Percentiles rank a stretch among this genome's conserved stretches.
phyloP scores from a whole-genome alignment of 2,888 invertebrate genomes.

The Gisinianus flammeolus region DNA sequence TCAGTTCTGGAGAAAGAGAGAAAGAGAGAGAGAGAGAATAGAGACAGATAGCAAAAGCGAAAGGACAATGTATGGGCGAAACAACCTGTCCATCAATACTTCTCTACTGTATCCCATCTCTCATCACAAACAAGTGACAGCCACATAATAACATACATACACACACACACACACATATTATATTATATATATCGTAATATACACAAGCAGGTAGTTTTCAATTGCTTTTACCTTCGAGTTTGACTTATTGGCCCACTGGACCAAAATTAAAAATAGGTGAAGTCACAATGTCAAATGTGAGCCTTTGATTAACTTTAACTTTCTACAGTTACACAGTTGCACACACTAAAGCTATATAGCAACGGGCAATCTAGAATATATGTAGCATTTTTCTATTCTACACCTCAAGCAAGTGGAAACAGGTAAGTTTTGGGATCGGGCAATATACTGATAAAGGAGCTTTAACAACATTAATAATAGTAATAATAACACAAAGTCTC shows the following conservation, averaged over 20 bases:
- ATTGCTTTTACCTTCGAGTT: background rate
- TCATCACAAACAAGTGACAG: background rate
- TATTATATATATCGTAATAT: background rate
- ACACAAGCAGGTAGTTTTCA: background rate
- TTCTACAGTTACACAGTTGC: background rate
- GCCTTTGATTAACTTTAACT: background rate
- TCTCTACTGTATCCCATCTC: background rate
- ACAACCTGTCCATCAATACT: constrained; percentile 2
- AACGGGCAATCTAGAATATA: background rate
- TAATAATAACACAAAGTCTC: background rate
- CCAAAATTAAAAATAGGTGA: background rate
- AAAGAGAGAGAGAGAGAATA: background rate
- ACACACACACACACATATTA: background rate
- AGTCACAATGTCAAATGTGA: background rate
- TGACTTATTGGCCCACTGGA: background rate
- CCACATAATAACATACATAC: constrained; percentile 4
- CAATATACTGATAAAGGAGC: background rate
- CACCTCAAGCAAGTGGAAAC: background rate
- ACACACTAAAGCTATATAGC: background rate
- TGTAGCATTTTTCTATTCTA: background rate
- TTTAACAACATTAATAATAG: background rate
- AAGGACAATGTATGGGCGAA: background rate
- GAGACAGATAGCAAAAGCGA: background rate
- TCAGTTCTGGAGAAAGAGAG: background rate
- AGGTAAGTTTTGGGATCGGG: background rate